A percentile compares a stretch with the other conserved stretches of the same genome.
phyloP scores from a whole-genome alignment of 35 echinoderm and acorn worm genomes.

The Ptychodera flava region DNA sequence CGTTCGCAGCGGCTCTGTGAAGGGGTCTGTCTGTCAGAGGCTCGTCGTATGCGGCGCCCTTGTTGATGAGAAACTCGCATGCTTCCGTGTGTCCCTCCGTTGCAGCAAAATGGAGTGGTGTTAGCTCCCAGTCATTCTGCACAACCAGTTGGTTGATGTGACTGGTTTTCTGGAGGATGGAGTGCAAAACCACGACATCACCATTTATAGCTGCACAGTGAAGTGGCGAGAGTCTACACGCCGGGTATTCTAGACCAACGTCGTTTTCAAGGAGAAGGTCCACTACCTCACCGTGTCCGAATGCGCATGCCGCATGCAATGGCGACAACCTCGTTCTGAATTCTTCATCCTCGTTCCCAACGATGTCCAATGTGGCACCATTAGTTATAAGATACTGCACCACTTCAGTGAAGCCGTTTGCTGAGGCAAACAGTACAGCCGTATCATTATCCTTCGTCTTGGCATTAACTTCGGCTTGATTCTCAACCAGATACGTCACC shows the following conservation, averaged over 20 bases:
- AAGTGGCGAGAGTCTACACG: not conserved
- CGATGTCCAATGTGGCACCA: not conserved
- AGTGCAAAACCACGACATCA: conserved; percentile 39
- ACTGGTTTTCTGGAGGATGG: conserved; percentile 22
- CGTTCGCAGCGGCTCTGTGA: not conserved
- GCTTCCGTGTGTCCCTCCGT: conserved; percentile 55
- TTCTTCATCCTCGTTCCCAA: not conserved
- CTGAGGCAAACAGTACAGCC: not conserved
- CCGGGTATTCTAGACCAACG: conserved; percentile 29
- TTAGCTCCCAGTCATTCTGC: conserved; percentile 58
- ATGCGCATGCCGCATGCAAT: conserved; percentile 67
- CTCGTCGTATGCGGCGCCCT: not conserved
- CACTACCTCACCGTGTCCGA: conserved; percentile 62
- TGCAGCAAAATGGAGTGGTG: conserved; percentile 71
- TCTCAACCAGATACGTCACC: conserved; percentile 17
- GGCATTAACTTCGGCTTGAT: not conserved
- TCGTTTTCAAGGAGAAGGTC: conserved; percentile 65
- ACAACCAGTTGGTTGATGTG: not conserved
- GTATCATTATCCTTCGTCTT: not conserved
- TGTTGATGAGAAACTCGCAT: not conserved
- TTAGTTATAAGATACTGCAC: not conserved
- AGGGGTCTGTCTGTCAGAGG: not conserved
- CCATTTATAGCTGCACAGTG: conserved; percentile 61
- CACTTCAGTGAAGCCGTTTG: not conserved
- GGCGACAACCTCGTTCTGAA: conserved; percentile 56